Percentiles rank a stretch among this genome's conserved stretches.
Evolutionary conservation across 2,797 vertebrate genomes (phyloP).

Genomic region (Forpus xanthops): DNA sequence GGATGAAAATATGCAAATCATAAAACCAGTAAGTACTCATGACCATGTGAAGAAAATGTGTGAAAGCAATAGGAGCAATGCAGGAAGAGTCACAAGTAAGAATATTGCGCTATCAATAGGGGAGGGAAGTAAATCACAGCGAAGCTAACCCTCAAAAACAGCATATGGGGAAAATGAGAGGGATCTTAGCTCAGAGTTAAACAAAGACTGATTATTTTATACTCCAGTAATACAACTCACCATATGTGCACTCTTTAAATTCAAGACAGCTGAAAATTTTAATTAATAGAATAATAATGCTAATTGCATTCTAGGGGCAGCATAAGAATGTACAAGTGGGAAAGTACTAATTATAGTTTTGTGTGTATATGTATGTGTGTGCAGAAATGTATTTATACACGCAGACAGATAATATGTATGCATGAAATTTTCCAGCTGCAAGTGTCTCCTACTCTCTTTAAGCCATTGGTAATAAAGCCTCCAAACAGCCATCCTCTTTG

Average conservation of each 20-base stretch:
- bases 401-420: accelerated
- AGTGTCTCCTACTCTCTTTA: neutral
- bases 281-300: neutral
- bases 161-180: neutral
- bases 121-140: neutral
- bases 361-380: neutral
- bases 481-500: neutral
- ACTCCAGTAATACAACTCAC: neutral
- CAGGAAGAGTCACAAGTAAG: neutral
- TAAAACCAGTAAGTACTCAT: neutral
- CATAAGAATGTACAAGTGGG: neutral
- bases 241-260: neutral
- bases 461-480: neutral
- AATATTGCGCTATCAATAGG: neutral
- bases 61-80: slow-evolving; percentile 17
- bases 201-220: neutral
- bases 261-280: neutral
- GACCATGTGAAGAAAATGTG: neutral
- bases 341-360: neutral
- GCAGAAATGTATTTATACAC: neutral
- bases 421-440: neutral
- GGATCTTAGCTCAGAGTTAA: neutral
- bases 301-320: neutral
- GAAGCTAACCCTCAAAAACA: neutral
- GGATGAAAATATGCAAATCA: slow-evolving; percentile 1